Evolutionary conservation across 2,888 invertebrate genomes (phyloP), one percentile per base, ranked within the genome.

Genomic region (Leptothorax acervorum): DNA sequence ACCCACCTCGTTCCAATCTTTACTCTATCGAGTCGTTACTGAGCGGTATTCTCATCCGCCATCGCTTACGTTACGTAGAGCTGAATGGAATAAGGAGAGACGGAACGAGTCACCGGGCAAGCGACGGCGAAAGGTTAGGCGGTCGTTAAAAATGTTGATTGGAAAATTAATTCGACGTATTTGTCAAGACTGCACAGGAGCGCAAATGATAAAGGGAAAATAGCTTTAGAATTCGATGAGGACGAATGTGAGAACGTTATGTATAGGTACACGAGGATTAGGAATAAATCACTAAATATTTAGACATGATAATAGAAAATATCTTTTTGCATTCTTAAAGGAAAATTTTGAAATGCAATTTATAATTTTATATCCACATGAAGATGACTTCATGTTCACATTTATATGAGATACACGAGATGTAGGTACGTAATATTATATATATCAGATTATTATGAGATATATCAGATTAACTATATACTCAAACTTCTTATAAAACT

Each of bases 1-100:
- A 51, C 51, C 68, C 68, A 45, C 62, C 83, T 86, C 70, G 66
- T 78, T 66, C 48, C 87, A 71, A 84, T 85, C 84, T 78, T 83
- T 68, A 70, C 81, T 83, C 76, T 74, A 78, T 87, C 79, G 87
- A 75, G 57, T 89, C 82, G 74, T 74, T 66, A 83, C 71, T 35
- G 63, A 78, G 62, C 39, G 48, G 57, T 81, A 60, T 48, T 81
- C 45, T 48, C 79, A 71, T 23, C 60, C 60, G 23, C 70, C 60
- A 18, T 78, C 73, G 60, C 79, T 71, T 81, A 60, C 39, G 60
- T n/a, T 81, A 60, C 39, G 60, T n/a, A 81, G 48, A 48, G 60
- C 23, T 48, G 79, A 81, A 71, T 60, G 71, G 57, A 71, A 60
- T 81, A 81, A 71, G 66, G 39, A 48, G 60, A 51, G 48, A 35